Evolutionary conservation across 2,797 vertebrate species (phyloP).

Genomic region (Australoheros facetus): DNA sequence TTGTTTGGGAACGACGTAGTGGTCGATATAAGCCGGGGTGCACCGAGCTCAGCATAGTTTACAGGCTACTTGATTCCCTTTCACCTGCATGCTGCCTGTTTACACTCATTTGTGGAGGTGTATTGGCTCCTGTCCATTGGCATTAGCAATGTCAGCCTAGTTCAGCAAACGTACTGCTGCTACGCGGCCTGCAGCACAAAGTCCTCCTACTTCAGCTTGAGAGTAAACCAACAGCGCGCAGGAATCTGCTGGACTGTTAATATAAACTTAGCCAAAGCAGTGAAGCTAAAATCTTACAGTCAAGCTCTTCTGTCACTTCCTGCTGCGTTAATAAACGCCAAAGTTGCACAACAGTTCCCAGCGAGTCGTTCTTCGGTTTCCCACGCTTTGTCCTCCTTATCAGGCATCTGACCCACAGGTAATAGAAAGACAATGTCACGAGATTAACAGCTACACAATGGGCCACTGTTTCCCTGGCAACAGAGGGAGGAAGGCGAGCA

Average conservation of each 20-base stretch:
- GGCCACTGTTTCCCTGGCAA: slow-evolving; percentile 72
- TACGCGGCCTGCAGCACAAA: not conserved
- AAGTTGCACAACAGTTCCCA: slow-evolving; percentile 28
- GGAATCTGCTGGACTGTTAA: not conserved
- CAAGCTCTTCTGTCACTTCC: not conserved
- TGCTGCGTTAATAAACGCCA: slow-evolving; percentile 20
- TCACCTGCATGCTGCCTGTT: not conserved
- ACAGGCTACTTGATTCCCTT: slow-evolving; percentile 2
- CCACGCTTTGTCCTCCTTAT: slow-evolving; percentile 67
- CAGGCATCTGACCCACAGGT: slow-evolving; percentile 68
- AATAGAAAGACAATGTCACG: slow-evolving; percentile 77
- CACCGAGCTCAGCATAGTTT: not conserved
- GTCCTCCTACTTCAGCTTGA: not conserved
- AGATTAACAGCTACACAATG: slow-evolving; percentile 69
- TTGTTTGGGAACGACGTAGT: not conserved
- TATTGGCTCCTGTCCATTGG: slow-evolving; percentile 1
- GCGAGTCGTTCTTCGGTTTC: slow-evolving; percentile 37
- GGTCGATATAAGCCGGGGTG: not conserved
- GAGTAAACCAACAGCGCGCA: not conserved
- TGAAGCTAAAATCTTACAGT: not conserved
- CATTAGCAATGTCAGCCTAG: not conserved
- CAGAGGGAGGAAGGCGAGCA: slow-evolving; percentile 33
- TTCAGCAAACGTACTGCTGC: not conserved
- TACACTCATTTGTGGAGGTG: slow-evolving; percentile 7
- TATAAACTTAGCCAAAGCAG: not conserved